Evolutionary conservation across 1,140 invertebrate genomes (phyloP).

Genomic region (Drosophila carrolli): DNA sequence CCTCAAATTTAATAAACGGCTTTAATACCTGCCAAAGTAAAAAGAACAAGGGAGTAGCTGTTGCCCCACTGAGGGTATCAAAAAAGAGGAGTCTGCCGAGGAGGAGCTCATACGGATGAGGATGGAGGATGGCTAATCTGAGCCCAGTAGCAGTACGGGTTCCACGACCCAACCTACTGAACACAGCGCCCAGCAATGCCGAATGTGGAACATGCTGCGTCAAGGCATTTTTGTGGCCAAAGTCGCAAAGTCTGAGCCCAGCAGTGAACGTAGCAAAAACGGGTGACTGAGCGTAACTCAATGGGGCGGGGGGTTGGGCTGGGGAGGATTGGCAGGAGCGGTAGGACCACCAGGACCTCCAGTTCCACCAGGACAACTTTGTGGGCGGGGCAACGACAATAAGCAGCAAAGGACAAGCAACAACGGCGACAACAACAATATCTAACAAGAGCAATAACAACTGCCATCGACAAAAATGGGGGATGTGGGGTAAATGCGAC

Average conservation of each 20-base stretch:
- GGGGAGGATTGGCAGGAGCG: background rate
- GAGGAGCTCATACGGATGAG: too few relatives aligned
- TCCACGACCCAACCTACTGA: background rate
- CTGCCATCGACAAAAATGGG: background rate
- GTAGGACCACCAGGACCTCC: background rate
- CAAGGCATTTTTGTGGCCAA: conserved; percentile 62
- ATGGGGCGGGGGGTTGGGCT: conserved; percentile 26
- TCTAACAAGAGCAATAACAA: conserved; percentile 49
- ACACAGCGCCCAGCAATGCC: conserved; percentile 6
- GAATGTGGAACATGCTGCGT: conserved; percentile 71
- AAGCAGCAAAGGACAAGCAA: conserved; percentile 49
- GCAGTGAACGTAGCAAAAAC: conserved; percentile 38
- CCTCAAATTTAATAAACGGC: too few relatives aligned
- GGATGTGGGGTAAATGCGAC: background rate
- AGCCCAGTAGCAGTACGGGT: background rate
- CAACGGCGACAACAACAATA: conserved; percentile 30
- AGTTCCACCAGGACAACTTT: background rate
- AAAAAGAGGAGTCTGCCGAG: background rate
- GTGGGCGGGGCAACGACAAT: conserved; percentile 30
- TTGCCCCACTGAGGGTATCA: background rate
- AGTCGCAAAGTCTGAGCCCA: conserved; percentile 27
- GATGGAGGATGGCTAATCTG: conserved; percentile 49
- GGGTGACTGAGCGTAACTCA: conserved; percentile 49
- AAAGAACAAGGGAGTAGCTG: background rate
- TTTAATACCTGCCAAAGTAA: background rate